Percentiles rank a stretch among this genome's conserved stretches.
Evolutionary conservation across 2,888 invertebrate genomes (phyloP).

Genomic region (Bellardia bayeri): DNA sequence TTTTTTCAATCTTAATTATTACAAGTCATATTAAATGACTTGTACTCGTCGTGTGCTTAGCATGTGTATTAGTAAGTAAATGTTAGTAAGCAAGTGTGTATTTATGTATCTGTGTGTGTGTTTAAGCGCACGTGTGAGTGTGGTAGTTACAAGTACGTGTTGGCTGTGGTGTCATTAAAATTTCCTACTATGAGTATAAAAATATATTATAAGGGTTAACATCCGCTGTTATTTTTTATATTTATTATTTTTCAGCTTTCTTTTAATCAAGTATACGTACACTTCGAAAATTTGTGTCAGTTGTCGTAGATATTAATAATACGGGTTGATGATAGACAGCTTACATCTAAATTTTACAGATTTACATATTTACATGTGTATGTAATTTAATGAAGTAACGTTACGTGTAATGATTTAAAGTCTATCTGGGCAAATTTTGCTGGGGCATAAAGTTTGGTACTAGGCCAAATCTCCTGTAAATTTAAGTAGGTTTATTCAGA

Average conservation of each 20-base stretch:
- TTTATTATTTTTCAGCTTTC: conserved; percentile 12
- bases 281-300: conserved; percentile 21
- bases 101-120: not conserved
- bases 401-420: too few relatives aligned
- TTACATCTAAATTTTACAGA: not conserved
- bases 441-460: too few relatives aligned
- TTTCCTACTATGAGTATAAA: conserved; percentile 44
- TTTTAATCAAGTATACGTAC: conserved; percentile 48
- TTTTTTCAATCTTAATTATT: conserved; percentile 57
- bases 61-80: conserved; percentile 7
- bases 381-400: too few relatives aligned
- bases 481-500: too few relatives aligned
- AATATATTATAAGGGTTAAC: conserved; percentile 61
- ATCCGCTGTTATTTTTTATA: conserved; percentile 55
- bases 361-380: too few relatives aligned
- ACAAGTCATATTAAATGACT: conserved; percentile 55
- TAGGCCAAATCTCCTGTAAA: too few relatives aligned
- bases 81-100: not conserved
- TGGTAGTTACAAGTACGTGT: conserved; percentile 60
- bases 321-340: not conserved
- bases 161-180: conserved; percentile 68
- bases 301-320: not conserved
- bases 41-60: conserved; percentile 26
- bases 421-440: too few relatives aligned
- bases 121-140: not conserved